Base-by-base conservation (phyloP, 2,888 invertebrate species). In the Synergus laeviventris region DNA sequence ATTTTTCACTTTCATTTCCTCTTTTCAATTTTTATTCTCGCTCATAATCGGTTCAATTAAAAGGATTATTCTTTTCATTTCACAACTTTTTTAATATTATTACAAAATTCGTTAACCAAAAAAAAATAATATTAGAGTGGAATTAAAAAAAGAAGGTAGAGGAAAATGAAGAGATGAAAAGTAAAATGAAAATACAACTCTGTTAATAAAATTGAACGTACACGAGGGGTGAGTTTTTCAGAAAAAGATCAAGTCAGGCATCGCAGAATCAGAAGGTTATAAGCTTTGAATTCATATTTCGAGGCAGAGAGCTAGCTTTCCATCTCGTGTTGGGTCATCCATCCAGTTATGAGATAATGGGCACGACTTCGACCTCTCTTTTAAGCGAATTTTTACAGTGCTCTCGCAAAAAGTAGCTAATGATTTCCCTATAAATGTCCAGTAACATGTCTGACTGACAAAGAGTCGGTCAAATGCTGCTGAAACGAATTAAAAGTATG, bases 231-330 rank as follows among this genome's bases (percentile, higher is more conserved):
- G 38, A 62, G 38, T 38, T 62, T 62, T 39, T 38, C 38, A 38
- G 62, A 62, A 38, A 39, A 62, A 39, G 39, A 14, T 39, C 39
- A 64, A 64, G 39, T 39, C 62, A 18, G 62, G 61, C 36, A 9
- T 39, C 62, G 39, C 39, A 39, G 4, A 64, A 39, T 64, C 64
- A 64, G 64, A 39, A 42, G 64, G 39, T 39, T 39, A n/a, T n/a
- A 21, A 64, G 39, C 64, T 66, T 45, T 66, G 66, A 24, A 45
- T 45, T 66, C 66, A 66, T 66, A 66, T 66, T 66, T 66, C 24
- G 45, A 45, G 24, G 66, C 66, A 66, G 42, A 45, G 45, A 66
- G 42, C 24, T 45, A 66, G 66, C 11, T 45, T 66, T 66, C 24
- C 45, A 38, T 45, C 16, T 42, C 45, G 64, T 21, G 42, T 66